Evolutionary conservation across 2,888 invertebrate genomes (phyloP).

Genomic region (Baronia brevicornis): DNA sequence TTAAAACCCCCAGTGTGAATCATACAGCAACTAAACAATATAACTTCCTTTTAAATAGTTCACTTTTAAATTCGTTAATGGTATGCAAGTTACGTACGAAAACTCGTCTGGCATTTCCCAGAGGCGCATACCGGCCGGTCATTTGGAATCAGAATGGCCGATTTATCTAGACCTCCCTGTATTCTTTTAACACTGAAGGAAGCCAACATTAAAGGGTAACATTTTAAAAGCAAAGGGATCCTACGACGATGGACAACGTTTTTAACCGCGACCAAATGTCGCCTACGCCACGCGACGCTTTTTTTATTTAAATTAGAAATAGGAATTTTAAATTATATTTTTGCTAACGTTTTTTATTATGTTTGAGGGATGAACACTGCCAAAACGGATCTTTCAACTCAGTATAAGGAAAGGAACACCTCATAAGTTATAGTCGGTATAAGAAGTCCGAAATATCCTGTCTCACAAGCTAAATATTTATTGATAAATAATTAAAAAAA

Average conservation of each 20-base stretch:
- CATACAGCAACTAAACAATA: constrained; percentile 16
- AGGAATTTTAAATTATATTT: constrained; percentile 7
- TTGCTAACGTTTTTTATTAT: neutral
- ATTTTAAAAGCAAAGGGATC: constrained; percentile 17
- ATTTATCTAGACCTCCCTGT: constrained; percentile 16
- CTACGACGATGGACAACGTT: constrained; percentile 14
- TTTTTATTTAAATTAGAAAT: constrained; percentile 13
- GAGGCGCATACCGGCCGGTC: constrained; percentile 19
- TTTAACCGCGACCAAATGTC: constrained; percentile 22
- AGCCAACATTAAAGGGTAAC: constrained; percentile 11
- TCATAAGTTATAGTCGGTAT: no score
- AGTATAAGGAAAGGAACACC: no score
- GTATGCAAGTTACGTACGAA: constrained; percentile 22
- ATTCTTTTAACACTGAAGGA: constrained; percentile 8
- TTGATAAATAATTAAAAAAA: no score
- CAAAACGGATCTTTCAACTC: no score
- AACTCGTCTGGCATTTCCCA: constrained; percentile 23
- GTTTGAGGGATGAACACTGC: neutral
- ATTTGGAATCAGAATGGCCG: constrained; percentile 18
- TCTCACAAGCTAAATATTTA: no score
- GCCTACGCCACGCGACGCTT: constrained; percentile 25
- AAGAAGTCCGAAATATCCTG: no score
- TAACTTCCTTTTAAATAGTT: constrained; percentile 8
- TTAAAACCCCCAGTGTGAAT: constrained; percentile 14
- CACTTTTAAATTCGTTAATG: constrained; percentile 20